phyloP scores from a whole-genome alignment of 2,113 vertebrate genomes.

The Ivindomyrus marchei region DNA sequence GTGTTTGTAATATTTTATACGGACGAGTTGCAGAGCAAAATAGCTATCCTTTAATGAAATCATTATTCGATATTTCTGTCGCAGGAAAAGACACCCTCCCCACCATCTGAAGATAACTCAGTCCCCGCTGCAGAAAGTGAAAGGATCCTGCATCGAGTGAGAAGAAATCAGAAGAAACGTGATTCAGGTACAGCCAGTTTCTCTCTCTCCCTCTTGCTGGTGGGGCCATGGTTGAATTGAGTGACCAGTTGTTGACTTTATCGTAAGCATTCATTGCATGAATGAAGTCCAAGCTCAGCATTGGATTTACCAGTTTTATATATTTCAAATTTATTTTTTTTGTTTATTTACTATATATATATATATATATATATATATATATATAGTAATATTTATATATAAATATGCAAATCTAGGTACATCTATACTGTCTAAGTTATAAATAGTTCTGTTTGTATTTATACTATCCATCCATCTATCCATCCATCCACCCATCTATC shows the following conservation, averaged over 20 bases:
- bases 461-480: neutral
- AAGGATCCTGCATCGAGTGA: constrained; percentile 50
- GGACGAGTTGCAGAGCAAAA: neutral
- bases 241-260: neutral
- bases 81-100: constrained; percentile 45
- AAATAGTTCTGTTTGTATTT: neutral
- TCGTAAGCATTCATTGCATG: neutral
- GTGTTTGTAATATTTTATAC: neutral
- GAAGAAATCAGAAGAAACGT: constrained; percentile 53
- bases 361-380: no score
- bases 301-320: neutral
- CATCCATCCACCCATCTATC: neutral
- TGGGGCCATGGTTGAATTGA: neutral
- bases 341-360: no score
- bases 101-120: constrained; percentile 35
- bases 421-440: neutral
- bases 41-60: neutral
- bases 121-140: constrained; percentile 42
- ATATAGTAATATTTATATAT: neutral
- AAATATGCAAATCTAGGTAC: neutral
- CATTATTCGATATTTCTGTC: neutral
- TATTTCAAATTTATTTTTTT: neutral
- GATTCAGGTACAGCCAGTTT: neutral
- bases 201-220: neutral
- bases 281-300: neutral